These are phyloP conservation scores for Tetragonula carbonaria DNA, from an alignment of 2,888 invertebrate genomes.

Conservation along the genomic window DNA sequence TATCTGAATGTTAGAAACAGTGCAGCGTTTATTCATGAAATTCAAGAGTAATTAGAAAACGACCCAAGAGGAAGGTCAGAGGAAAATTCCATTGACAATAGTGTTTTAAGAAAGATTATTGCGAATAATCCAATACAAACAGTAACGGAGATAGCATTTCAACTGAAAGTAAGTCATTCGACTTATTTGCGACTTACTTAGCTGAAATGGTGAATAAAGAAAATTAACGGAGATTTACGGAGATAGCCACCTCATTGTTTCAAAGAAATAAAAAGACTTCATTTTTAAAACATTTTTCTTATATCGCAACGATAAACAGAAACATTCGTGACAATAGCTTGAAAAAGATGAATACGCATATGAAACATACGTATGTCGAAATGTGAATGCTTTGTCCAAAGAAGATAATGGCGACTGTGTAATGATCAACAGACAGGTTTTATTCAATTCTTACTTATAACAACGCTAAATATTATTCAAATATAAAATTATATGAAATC, in stretches of 20 bases:
- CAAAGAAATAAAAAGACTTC: background rate
- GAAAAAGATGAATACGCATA: background rate
- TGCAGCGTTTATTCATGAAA: background rate
- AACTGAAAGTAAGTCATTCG: background rate
- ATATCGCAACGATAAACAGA: background rate
- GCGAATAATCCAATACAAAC: background rate
- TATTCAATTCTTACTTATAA: background rate
- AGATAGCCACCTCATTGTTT: background rate
- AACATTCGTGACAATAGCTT: background rate
- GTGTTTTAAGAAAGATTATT: background rate
- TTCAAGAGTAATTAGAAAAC: background rate
- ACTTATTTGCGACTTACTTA: background rate
- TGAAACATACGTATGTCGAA: background rate
- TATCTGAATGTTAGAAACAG: background rate
- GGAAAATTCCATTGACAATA: background rate
- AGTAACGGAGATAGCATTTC: background rate
- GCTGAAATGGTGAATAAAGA: background rate
- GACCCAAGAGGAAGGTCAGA: background rate
- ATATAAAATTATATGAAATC: background rate
- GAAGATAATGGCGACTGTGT: background rate
- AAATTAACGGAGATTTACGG: background rate
- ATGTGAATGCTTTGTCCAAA: no score
- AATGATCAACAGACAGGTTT: background rate
- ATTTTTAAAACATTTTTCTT: background rate
- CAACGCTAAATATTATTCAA: background rate